phyloP scores from a whole-genome alignment of 2,888 invertebrate species.

The Acanthopleura granulata region DNA sequence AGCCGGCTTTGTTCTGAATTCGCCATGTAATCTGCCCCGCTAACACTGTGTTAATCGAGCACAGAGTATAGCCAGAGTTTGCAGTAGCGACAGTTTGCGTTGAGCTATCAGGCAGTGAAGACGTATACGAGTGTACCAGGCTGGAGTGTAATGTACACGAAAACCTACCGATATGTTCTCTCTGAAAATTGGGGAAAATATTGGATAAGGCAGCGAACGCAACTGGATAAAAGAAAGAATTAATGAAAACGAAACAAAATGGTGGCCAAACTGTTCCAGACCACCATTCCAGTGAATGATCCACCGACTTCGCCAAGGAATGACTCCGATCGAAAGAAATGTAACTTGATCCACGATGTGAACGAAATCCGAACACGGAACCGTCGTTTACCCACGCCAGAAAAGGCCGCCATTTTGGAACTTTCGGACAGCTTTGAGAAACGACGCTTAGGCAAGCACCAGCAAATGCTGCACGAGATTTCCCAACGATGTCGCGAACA shows the following conservation, averaged over 20 bases:
- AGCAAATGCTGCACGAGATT: slow-evolving; percentile 57
- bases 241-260: not conserved
- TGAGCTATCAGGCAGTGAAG: too few relatives aligned
- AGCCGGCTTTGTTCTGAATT: too few relatives aligned
- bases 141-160: too few relatives aligned
- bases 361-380: slow-evolving; percentile 44
- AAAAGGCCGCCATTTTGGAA: slow-evolving; percentile 56
- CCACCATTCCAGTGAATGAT: slow-evolving; percentile 38
- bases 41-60: too few relatives aligned
- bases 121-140: too few relatives aligned
- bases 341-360: slow-evolving; percentile 39
- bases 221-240: too few relatives aligned
- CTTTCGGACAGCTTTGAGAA: slow-evolving; percentile 54
- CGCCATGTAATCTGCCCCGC: too few relatives aligned
- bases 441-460: slow-evolving; percentile 56
- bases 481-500: slow-evolving; percentile 57
- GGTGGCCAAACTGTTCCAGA: slow-evolving; percentile 35
- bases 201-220: too few relatives aligned
- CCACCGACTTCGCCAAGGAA: slow-evolving; percentile 41
- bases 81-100: too few relatives aligned
- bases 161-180: too few relatives aligned
- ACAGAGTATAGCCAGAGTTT: too few relatives aligned
- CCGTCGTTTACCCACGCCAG: slow-evolving; percentile 51
- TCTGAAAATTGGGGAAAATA: too few relatives aligned
- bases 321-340: slow-evolving; percentile 40